Evolutionary conservation across 2,113 vertebrate genomes (phyloP).

Genomic region (Ailurus styani): DNA sequence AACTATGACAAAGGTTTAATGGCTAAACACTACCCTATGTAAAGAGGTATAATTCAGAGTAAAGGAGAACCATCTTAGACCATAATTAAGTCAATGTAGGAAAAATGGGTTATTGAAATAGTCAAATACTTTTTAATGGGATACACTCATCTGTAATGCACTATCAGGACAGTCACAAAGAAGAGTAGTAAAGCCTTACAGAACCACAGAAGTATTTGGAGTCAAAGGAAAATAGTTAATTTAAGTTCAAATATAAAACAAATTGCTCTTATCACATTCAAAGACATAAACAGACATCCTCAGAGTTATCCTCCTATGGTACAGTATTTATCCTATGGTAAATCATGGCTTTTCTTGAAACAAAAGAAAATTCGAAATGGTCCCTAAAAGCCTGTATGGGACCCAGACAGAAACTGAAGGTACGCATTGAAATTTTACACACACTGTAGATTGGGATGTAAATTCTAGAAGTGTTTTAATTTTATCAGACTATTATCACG

Average conservation of each 20-base stretch:
- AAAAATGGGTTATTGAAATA: not conserved
- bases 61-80: not conserved
- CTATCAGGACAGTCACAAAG: not conserved
- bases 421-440: not conserved
- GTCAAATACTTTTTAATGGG: too few species aligned
- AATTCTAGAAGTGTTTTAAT: not conserved
- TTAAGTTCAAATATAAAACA: not conserved
- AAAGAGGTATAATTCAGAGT: not conserved
- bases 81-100: not conserved
- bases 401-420: not conserved
- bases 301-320: not conserved
- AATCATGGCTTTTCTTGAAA: not conserved
- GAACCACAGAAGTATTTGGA: not conserved
- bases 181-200: not conserved
- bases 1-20: not conserved
- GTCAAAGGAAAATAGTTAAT: not conserved
- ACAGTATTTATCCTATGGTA: too few species aligned
- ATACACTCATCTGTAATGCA: rapidly evolving
- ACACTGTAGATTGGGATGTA: not conserved
- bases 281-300: not conserved
- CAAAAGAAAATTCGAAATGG: not conserved
- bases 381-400: not conserved
- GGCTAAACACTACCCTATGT: not conserved
- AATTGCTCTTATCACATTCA: not conserved
- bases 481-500: not conserved